Conservation (phyloP, 1,140 invertebrate species). For the Hyphantria cunea region DNA sequence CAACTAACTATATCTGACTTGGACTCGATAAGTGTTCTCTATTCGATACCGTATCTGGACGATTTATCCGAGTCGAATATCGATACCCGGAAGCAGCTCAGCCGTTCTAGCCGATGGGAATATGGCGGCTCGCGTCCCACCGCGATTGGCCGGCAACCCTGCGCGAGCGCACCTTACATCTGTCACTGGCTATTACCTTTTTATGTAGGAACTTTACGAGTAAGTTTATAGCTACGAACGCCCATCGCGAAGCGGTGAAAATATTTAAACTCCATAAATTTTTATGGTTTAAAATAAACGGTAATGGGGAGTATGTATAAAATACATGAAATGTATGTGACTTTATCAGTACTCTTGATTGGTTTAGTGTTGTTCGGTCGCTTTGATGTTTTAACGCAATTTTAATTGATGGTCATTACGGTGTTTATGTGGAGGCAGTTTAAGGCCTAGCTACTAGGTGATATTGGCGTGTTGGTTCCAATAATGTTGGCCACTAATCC, state of each 20-base stretch:
- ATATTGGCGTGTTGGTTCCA: slow-evolving; percentile 15
- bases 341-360: slow-evolving; percentile 42
- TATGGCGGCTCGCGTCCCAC: slow-evolving; percentile 29
- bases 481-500: slow-evolving; percentile 9
- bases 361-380: slow-evolving; percentile 28
- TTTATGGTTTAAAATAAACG: slow-evolving; percentile 54
- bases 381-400: slow-evolving; percentile 36
- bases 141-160: slow-evolving; percentile 28
- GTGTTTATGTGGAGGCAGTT: slow-evolving; percentile 11
- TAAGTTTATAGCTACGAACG: slow-evolving; percentile 40
- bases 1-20: slow-evolving; percentile 14
- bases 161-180: slow-evolving; percentile 36
- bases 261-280: slow-evolving; percentile 66
- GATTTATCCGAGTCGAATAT: slow-evolving; percentile 29
- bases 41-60: slow-evolving; percentile 27
- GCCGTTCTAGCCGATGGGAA: slow-evolving; percentile 22
- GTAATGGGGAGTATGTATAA: slow-evolving; percentile 44
- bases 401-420: slow-evolving; percentile 35
- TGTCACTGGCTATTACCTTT: slow-evolving; percentile 37
- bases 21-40: slow-evolving; percentile 26
- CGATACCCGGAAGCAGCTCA: slow-evolving; percentile 29
- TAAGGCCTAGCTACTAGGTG: not conserved
- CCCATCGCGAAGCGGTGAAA: slow-evolving; percentile 51
- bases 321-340: slow-evolving; percentile 39
- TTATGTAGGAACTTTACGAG: slow-evolving; percentile 41